Percentiles rank a stretch among this genome's conserved stretches.
phyloP scores from a whole-genome alignment of 2,888 invertebrate genomes.

The Panzeria rudis region DNA sequence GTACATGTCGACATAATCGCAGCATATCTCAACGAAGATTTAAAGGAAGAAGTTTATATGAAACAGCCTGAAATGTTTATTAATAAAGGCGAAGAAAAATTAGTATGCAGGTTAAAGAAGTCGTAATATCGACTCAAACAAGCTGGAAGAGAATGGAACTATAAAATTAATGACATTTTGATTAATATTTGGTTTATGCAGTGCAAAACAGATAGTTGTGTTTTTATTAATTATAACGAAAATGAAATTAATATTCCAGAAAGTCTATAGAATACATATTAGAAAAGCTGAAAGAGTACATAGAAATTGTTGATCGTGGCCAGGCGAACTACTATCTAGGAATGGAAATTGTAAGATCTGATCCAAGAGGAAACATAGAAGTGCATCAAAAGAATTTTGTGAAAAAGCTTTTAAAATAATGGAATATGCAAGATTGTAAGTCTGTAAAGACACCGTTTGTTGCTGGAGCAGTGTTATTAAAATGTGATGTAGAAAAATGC shows the following conservation, averaged over 20 bases:
- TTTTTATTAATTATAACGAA: background rate
- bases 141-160: too few species aligned
- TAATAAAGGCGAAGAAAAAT: conserved; percentile 25
- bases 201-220: conserved; percentile 43
- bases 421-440: conserved; percentile 66
- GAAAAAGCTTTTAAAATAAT: conserved; percentile 54
- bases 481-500: conserved; percentile 53
- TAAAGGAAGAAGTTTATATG: conserved; percentile 38
- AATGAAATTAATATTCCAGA: background rate
- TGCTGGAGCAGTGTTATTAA: conserved; percentile 52
- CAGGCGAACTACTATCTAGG: conserved; percentile 5
- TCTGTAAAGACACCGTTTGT: conserved; percentile 13
- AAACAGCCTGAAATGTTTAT: conserved; percentile 59
- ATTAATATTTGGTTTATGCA: conserved; percentile 26
- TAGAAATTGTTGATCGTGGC: conserved; percentile 4
- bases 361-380: conserved; percentile 4
- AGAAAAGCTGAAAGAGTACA: background rate
- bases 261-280: background rate
- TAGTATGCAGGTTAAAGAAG: conserved; percentile 40
- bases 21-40: conserved; percentile 21
- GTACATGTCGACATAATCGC: background rate
- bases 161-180: conserved; percentile 24
- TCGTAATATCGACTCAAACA: conserved; percentile 43
- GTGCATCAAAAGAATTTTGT: conserved; percentile 22
- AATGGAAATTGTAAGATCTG: conserved; percentile 20